Percentiles rank a stretch among this genome's conserved stretches.
phyloP scores from a whole-genome alignment of 2,797 vertebrate genomes.

The Apogon talboti region DNA sequence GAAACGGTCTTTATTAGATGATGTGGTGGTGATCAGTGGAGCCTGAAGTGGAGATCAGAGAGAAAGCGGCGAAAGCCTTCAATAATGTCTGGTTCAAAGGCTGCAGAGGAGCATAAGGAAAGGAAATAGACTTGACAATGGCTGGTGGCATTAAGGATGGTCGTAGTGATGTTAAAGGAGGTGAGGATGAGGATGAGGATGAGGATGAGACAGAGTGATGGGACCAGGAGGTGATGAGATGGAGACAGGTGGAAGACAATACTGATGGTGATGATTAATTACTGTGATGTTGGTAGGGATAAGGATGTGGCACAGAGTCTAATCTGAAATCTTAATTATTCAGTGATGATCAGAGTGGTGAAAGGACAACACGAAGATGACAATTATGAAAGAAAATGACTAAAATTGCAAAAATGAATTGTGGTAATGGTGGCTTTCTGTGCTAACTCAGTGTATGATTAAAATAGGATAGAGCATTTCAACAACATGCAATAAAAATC shows the following conservation, averaged over 20 bases:
- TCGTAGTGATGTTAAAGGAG: too few relatives aligned
- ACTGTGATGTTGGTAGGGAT: neutral
- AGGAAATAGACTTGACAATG: neutral
- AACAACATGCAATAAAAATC: too few relatives aligned
- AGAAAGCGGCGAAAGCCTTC: constrained; percentile 32
- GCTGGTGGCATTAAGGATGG: neutral
- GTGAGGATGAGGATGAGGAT: neutral
- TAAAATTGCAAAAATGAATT: too few relatives aligned
- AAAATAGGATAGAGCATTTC: too few relatives aligned
- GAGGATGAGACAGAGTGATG: too few relatives aligned
- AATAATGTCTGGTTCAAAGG: constrained; percentile 29
- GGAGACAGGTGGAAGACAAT: neutral
- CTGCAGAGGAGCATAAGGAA: constrained; percentile 11
- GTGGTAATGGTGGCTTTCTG: too few relatives aligned
- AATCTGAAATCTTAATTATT: too few relatives aligned
- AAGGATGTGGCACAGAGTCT: too few relatives aligned
- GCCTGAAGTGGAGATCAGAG: constrained; percentile 49
- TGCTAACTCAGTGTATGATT: too few relatives aligned
- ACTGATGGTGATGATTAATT: constrained; percentile 10
- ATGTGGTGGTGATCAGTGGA: constrained; percentile 42
- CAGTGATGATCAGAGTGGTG: too few relatives aligned
- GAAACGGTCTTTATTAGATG: constrained; percentile 27
- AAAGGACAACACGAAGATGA: too few relatives aligned
- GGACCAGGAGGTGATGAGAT: neutral
- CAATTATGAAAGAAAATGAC: too few relatives aligned